Conservation (phyloP, 2,888 invertebrate genomes). For the Ormyrus pomaceus region DNA sequence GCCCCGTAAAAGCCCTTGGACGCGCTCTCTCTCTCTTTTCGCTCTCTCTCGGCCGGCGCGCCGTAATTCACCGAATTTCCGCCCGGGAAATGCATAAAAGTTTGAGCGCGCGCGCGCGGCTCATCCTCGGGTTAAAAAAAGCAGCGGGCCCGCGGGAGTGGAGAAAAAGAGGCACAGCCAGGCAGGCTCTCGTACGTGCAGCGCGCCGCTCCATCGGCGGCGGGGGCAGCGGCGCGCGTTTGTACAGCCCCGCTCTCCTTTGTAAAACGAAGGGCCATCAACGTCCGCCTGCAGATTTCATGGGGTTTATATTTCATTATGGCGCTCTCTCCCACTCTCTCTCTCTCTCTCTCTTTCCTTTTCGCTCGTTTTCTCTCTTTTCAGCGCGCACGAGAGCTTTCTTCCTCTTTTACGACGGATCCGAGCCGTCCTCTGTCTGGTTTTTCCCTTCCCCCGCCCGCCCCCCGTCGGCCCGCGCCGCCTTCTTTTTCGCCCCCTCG, state of each 20-base stretch:
- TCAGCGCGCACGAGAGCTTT: too few relatives aligned
- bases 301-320: constrained; percentile 60
- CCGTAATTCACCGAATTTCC: constrained; percentile 26
- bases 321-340: background rate
- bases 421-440: too few relatives aligned
- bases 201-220: background rate
- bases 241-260: constrained; percentile 8
- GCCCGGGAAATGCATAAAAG: constrained; percentile 33
- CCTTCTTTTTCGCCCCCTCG: constrained; percentile 1
- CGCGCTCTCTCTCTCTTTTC: background rate
- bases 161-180: background rate
- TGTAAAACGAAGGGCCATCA: constrained; percentile 48
- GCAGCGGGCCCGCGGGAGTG: background rate
- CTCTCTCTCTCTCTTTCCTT: too few relatives aligned
- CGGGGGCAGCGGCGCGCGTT: background rate
- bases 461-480: background rate
- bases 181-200: background rate
- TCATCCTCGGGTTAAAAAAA: background rate
- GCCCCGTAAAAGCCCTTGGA: background rate
- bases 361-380: too few relatives aligned
- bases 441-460: background rate
- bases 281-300: constrained; percentile 58
- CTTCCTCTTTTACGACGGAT: too few relatives aligned
- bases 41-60: background rate
- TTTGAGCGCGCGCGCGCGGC: constrained; percentile 15